Percentiles rank a stretch among this genome's conserved stretches.
Evolutionary conservation across 1,140 invertebrate genomes (phyloP).

Genomic region (Drosophila prosaltans): DNA sequence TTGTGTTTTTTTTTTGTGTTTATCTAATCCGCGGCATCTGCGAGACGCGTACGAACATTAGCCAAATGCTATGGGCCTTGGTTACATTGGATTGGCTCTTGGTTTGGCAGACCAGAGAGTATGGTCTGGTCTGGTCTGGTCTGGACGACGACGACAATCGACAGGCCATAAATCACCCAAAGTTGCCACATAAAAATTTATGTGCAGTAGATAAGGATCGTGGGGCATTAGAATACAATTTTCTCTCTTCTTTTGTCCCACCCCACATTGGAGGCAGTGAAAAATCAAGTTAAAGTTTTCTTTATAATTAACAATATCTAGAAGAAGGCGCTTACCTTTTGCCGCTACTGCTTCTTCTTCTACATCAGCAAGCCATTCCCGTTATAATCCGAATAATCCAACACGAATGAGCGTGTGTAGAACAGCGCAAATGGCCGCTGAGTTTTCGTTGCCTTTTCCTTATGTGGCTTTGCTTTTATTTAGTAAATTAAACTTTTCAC

Average conservation of each 20-base stretch:
- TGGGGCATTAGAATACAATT: slow-evolving; percentile 76
- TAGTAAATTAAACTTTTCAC: slow-evolving; percentile 81
- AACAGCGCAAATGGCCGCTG: slow-evolving; percentile 62
- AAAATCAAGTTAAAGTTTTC: slow-evolving; percentile 4
- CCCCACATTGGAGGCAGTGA: slow-evolving; percentile 31
- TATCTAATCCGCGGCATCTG: slow-evolving; percentile 81
- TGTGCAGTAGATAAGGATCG: slow-evolving; percentile 78
- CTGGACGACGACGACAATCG: slow-evolving; percentile 71
- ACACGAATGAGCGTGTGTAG: slow-evolving; percentile 71
- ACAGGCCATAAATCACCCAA: slow-evolving; percentile 81
- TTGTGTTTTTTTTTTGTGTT: slow-evolving; percentile 17
- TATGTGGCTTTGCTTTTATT: slow-evolving; percentile 49
- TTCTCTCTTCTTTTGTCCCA: neutral
- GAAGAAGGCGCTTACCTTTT: slow-evolving; percentile 12
- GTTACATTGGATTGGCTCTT: slow-evolving; percentile 1
- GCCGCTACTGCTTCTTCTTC: slow-evolving; percentile 1
- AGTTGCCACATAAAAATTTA: slow-evolving; percentile 78
- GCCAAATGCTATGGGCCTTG: slow-evolving; percentile 44
- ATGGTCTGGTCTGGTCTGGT: slow-evolving; percentile 42
- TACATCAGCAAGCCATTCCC: slow-evolving; percentile 52
- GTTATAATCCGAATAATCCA: slow-evolving; percentile 79
- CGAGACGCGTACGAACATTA: slow-evolving; percentile 78
- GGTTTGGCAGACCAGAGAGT: neutral
- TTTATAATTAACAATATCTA: slow-evolving; percentile 4
- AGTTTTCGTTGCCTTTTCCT: neutral